These are phyloP conservation scores for Subacronicta megacephala DNA, from an alignment of 2,888 invertebrate species.

Conservation along the genomic window DNA sequence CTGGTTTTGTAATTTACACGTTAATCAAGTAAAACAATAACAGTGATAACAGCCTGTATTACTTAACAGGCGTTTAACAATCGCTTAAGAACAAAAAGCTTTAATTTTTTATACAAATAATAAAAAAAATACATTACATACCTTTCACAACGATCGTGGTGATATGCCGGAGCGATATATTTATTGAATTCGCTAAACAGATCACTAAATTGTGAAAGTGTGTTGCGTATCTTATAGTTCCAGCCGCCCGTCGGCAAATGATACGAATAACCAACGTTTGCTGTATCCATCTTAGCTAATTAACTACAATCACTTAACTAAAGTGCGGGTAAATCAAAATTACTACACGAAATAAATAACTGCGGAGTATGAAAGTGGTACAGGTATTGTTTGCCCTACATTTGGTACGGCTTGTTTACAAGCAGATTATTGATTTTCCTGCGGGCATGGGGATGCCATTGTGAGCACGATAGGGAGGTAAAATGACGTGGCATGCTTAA, in stretches of 20 bases:
- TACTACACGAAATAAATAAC: constrained; percentile 73
- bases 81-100: not conserved
- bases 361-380: constrained; percentile 59
- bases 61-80: not conserved
- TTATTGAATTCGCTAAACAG: constrained; percentile 98
- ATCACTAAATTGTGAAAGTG: constrained; percentile 96
- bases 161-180: constrained; percentile 98
- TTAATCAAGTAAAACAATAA: not conserved
- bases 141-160: constrained; percentile 99
- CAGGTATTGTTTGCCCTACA: constrained; percentile 72
- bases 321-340: constrained; percentile 57
- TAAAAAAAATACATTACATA: constrained; percentile 64
- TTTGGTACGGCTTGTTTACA: constrained; percentile 84
- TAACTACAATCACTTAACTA: constrained; percentile 27
- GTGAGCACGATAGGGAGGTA: constrained; percentile 24
- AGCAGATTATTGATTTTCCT: constrained; percentile 84
- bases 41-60: not conserved
- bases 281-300: constrained; percentile 81
- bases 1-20: not conserved
- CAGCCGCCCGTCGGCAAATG: constrained; percentile 95
- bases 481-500: constrained; percentile 41
- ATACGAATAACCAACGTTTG: constrained; percentile 95
- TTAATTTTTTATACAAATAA: constrained; percentile 4
- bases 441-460: constrained; percentile 52
- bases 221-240: constrained; percentile 93